These are phyloP conservation scores for Nesoenas mayeri DNA, from an alignment of 2,113 vertebrate species.

Conservation along the genomic window DNA sequence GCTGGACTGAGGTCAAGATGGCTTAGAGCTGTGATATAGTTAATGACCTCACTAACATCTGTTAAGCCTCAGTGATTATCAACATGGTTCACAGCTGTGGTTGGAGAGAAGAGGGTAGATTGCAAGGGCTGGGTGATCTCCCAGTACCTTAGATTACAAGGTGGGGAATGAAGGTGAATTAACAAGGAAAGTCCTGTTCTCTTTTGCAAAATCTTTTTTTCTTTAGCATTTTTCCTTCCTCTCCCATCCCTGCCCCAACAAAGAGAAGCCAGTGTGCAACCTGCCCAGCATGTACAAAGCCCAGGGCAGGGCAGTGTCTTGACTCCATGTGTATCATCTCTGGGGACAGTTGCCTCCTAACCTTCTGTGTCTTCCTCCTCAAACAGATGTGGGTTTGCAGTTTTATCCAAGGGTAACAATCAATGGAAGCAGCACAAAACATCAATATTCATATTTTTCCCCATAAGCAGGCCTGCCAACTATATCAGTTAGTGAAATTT, in stretches of 20 bases:
- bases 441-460: fast-evolving
- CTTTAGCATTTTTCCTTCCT: background rate
- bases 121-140: background rate
- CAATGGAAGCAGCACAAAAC: background rate
- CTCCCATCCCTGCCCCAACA: background rate
- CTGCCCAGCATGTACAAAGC: background rate
- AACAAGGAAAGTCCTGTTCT: background rate
- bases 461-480: background rate
- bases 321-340: fast-evolving
- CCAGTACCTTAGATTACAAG: fast-evolving
- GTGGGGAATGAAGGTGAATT: background rate
- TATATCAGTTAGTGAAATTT: background rate
- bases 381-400: background rate
- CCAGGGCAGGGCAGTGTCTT: background rate
- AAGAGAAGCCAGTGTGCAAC: background rate
- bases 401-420: background rate
- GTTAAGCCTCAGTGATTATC: background rate
- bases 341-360: background rate
- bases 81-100: background rate
- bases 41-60: background rate
- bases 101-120: background rate
- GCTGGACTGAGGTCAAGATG: background rate
- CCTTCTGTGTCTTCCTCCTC: background rate
- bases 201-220: background rate
- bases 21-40: background rate